Evolutionary conservation across 2,113 vertebrate genomes (phyloP).

Genomic region (Polypterus bichir): DNA sequence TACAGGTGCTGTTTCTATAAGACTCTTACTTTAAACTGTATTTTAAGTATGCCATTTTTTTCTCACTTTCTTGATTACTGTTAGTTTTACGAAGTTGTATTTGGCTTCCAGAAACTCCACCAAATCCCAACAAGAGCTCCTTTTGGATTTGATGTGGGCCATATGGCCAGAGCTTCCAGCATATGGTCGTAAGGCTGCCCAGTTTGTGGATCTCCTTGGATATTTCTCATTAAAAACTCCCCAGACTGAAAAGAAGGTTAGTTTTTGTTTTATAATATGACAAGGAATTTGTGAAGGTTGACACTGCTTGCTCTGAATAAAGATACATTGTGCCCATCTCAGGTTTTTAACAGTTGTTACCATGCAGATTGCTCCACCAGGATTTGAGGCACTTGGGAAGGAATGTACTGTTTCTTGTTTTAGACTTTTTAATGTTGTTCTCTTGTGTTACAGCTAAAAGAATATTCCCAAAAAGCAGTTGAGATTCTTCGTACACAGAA

Average conservation of each 20-base stretch:
- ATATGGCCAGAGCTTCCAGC: conserved; percentile 96
- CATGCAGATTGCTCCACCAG: no score
- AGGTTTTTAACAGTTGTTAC: no score
- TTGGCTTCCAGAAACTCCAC: conserved; percentile 69
- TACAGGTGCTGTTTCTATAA: conserved; percentile 62
- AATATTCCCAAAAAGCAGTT: conserved; percentile 93
- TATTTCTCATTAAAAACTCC: conserved; percentile 96
- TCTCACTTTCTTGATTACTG: neutral
- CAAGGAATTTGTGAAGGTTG: no score
- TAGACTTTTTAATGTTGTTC: conserved; percentile 6
- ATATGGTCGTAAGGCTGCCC: conserved; percentile 91
- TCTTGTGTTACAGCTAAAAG: conserved; percentile 64
- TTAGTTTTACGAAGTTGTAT: neutral
- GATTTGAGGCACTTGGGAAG: neutral
- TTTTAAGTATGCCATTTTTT: no score
- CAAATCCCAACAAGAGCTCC: conserved; percentile 86
- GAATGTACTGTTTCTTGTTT: neutral
- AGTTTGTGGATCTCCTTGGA: conserved; percentile 92
- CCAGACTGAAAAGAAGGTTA: conserved; percentile 95
- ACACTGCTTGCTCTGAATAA: no score
- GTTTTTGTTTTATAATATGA: neutral
- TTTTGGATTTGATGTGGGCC: conserved; percentile 93
- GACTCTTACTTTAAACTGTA: no score
- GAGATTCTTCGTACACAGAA: conserved; percentile 92
- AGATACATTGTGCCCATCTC: no score